Percentiles rank a stretch among this genome's conserved stretches.
These are phyloP conservation scores for Tetrao urogallus DNA, from an alignment of 2,113 vertebrate species.

Conservation along the genomic window DNA sequence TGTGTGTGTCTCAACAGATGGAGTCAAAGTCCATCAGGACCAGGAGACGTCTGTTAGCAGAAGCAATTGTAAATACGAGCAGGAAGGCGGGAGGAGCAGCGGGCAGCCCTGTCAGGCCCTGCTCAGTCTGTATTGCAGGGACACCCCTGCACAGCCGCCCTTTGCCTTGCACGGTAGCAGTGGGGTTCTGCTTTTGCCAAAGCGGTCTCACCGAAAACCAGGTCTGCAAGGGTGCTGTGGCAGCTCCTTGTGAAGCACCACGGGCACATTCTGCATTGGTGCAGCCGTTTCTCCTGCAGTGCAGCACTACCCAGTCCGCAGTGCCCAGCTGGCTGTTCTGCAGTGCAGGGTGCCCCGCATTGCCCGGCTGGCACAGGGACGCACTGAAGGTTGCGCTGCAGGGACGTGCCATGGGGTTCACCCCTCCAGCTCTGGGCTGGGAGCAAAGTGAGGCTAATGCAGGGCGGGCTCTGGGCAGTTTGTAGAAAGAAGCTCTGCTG, in stretches of 20 bases:
- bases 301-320: background rate
- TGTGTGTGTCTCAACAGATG: background rate
- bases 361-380: background rate
- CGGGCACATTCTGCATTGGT: background rate
- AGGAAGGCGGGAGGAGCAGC: background rate
- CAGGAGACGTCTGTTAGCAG: background rate
- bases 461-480: background rate
- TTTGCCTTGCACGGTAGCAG: accelerated
- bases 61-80: background rate
- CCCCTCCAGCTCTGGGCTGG: background rate
- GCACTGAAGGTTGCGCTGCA: too few relatives aligned
- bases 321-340: background rate
- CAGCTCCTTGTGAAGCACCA: background rate
- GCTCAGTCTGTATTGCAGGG: background rate
- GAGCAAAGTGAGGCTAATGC: background rate
- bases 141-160: accelerated
- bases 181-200: background rate
- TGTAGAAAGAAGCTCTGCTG: background rate
- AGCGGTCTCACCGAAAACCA: background rate
- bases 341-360: background rate
- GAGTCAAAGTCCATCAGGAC: background rate
- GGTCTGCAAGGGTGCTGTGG: background rate
- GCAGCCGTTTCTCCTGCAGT: background rate
- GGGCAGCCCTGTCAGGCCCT: background rate
- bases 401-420: background rate